phyloP scores from a whole-genome alignment of 2,888 invertebrate genomes.

The Leucania comma region DNA sequence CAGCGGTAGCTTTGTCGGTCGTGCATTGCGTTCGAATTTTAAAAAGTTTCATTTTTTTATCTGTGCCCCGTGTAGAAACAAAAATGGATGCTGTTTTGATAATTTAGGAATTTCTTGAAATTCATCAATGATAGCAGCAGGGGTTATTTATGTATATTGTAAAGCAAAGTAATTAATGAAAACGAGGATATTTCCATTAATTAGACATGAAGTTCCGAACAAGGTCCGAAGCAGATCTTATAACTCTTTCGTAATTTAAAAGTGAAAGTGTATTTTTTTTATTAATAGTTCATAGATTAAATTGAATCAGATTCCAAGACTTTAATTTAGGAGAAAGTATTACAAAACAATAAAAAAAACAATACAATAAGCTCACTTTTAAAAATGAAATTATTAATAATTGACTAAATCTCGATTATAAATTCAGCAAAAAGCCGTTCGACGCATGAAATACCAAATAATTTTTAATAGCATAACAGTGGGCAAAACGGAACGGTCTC shows the following conservation, averaged over 20 bases:
- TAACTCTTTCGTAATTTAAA: not conserved
- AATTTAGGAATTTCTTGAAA: slow-evolving; percentile 46
- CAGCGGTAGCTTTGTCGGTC: slow-evolving; percentile 69
- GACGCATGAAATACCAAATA: slow-evolving; percentile 39
- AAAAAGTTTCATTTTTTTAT: slow-evolving; percentile 68
- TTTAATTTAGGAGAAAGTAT: not conserved
- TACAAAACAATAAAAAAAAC: not conserved
- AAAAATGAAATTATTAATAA: slow-evolving; percentile 36
- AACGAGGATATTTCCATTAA: not conserved
- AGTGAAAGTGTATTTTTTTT: not conserved
- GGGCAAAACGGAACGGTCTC: slow-evolving; percentile 24
- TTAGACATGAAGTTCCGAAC: slow-evolving; percentile 16
- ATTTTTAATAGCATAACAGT: slow-evolving; percentile 47
- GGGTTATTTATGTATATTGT: slow-evolving; percentile 33
- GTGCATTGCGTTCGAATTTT: slow-evolving; percentile 68
- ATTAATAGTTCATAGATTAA: not conserved
- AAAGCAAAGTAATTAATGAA: slow-evolving; percentile 31
- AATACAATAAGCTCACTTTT: slow-evolving; percentile 5
- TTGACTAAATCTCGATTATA: slow-evolving; percentile 24
- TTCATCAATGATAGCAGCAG: slow-evolving; percentile 47
- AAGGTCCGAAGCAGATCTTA: no score
- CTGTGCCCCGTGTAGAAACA: slow-evolving; percentile 35
- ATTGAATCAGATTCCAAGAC: not conserved
- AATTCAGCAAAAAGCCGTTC: slow-evolving; percentile 34
- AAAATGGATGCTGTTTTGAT: slow-evolving; percentile 50